Conservation (phyloP, 2,113 vertebrate genomes). For the Hippotragus niger region DNA sequence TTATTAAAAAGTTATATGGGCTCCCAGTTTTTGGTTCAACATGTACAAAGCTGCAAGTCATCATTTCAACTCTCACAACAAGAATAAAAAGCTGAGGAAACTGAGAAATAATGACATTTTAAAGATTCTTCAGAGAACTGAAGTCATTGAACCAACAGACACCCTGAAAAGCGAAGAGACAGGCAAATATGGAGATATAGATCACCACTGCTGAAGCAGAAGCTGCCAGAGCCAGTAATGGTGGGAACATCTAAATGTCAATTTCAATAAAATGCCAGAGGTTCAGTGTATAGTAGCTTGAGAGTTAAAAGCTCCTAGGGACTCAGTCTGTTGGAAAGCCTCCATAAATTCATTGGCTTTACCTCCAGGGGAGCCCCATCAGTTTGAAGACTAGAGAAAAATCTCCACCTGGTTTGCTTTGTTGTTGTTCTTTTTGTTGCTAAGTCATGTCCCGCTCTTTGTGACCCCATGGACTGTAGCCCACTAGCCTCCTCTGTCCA, state of each 20-base stretch:
- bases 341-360: neutral
- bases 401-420: neutral
- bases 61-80: neutral
- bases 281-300: neutral
- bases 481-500: neutral
- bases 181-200: neutral
- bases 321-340: neutral
- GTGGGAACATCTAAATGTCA: neutral
- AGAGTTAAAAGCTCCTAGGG: neutral
- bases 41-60: neutral
- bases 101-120: neutral
- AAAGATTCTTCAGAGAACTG: neutral
- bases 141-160: neutral
- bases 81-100: neutral
- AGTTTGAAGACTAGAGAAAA: neutral
- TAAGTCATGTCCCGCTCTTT: neutral
- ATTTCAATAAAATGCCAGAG: neutral
- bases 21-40: neutral
- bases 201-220: neutral
- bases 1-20: neutral
- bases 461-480: neutral
- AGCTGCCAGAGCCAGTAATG: neutral
- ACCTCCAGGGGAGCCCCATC: neutral
- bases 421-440: neutral
- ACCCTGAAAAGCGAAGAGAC: neutral